Evolutionary conservation across 2,797 vertebrate genomes (phyloP).

Genomic region (Melanogrammus aeglefinus): DNA sequence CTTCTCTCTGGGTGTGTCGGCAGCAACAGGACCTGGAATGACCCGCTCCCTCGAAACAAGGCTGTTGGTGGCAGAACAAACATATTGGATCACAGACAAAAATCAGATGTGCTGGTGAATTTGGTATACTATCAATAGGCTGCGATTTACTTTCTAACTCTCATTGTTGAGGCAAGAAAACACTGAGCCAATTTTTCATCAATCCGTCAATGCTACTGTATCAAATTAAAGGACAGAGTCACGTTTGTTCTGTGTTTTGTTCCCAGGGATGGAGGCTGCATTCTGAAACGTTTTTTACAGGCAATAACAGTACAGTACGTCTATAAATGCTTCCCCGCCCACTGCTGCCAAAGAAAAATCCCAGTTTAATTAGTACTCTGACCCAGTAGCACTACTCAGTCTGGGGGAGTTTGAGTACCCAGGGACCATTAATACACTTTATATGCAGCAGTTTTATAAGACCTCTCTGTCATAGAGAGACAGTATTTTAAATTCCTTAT

Average conservation of each 20-base stretch:
- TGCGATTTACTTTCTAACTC: constrained; percentile 23
- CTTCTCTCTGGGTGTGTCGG: constrained; percentile 58
- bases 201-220: constrained; percentile 17
- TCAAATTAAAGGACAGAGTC: neutral
- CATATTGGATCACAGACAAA: neutral
- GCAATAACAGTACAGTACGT: constrained; percentile 25
- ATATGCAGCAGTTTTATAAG: constrained; percentile 48
- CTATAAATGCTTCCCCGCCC: constrained; percentile 32
- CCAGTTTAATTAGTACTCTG: constrained; percentile 49
- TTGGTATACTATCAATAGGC: constrained; percentile 17
- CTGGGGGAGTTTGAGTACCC: constrained; percentile 29
- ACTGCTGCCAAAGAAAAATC: constrained; percentile 24
- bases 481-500: constrained; percentile 12
- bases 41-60: constrained; percentile 30
- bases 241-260: constrained; percentile 14
- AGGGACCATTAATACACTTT: constrained; percentile 46
- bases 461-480: constrained; percentile 20
- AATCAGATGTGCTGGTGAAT: neutral
- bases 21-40: constrained; percentile 52
- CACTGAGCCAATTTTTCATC: neutral
- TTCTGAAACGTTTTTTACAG: constrained; percentile 33
- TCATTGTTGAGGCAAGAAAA: constrained; percentile 18
- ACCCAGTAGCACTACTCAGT: constrained; percentile 38
- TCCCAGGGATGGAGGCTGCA: constrained; percentile 35
- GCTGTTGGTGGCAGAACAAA: constrained; percentile 4